Evolutionary conservation across 2,113 vertebrate genomes (phyloP).

Genomic region (Pteropus alecto): DNA sequence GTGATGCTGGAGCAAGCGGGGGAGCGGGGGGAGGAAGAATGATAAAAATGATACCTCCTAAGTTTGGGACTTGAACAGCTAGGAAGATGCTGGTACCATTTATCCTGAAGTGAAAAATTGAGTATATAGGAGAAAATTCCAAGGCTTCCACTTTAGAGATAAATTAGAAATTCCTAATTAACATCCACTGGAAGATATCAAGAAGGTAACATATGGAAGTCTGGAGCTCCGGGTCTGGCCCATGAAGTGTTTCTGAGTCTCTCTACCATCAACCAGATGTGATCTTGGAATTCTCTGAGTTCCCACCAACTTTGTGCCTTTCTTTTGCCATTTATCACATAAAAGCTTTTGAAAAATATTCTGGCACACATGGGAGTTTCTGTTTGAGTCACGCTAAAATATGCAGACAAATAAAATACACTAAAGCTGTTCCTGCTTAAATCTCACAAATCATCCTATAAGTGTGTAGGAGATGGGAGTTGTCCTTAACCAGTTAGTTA

Average conservation of each 20-base stretch:
- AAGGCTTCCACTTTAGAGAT: neutral
- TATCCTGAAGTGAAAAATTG: neutral
- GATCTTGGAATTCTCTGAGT: neutral
- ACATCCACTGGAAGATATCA: neutral
- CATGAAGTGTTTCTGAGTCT: neutral
- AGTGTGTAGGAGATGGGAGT: neutral
- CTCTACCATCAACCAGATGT: neutral
- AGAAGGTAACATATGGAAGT: neutral
- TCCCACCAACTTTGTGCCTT: neutral
- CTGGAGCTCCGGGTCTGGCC: neutral
- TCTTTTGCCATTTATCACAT: neutral
- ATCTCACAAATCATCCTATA: neutral
- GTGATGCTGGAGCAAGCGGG: neutral
- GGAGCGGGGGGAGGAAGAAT: neutral
- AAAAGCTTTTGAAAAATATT: constrained; percentile 12
- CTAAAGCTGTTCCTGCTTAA: neutral
- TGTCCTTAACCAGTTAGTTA: neutral
- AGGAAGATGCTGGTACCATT: neutral
- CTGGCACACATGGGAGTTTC: neutral
- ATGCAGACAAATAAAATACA: neutral
- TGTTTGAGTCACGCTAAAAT: neutral
- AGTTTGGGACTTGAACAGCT: neutral
- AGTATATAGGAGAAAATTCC: neutral
- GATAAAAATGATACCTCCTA: neutral
- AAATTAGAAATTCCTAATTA: neutral